phyloP scores from a whole-genome alignment of 1,140 invertebrate species.

The Penaeus japonicus region DNA sequence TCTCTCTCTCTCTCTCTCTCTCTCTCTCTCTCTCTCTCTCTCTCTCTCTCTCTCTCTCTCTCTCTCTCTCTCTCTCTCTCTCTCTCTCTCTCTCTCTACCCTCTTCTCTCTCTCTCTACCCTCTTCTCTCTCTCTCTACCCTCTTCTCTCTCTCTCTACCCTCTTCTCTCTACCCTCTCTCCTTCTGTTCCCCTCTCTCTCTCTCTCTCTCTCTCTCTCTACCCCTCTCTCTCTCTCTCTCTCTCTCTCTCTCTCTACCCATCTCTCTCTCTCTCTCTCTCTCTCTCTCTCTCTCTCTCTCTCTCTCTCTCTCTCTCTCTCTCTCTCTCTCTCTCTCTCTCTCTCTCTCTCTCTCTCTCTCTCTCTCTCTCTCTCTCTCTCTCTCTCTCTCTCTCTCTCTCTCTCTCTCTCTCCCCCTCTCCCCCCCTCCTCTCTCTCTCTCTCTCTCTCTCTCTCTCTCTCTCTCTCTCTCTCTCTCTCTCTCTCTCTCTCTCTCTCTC shows the following conservation, averaged over 20 bases:
- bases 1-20: neutral
- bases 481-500: neutral
- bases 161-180: neutral
- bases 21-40: neutral
- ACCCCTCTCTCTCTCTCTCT: too few relatives aligned
- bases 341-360: neutral
- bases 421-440: neutral
- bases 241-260: neutral
- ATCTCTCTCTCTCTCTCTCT: neutral
- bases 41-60: neutral
- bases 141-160: neutral
- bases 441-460: neutral
- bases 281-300: neutral
- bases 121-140: neutral
- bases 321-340: too few relatives aligned
- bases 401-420: too few relatives aligned
- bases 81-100: neutral
- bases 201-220: neutral
- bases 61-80: neutral
- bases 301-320: neutral
- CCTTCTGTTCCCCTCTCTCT: neutral
- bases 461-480: neutral
- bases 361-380: neutral
- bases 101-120: neutral
- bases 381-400: too few relatives aligned